These are phyloP conservation scores for Meloidogyne exigua DNA, from an alignment of 1,140 invertebrate genomes.

Conservation along the genomic window DNA sequence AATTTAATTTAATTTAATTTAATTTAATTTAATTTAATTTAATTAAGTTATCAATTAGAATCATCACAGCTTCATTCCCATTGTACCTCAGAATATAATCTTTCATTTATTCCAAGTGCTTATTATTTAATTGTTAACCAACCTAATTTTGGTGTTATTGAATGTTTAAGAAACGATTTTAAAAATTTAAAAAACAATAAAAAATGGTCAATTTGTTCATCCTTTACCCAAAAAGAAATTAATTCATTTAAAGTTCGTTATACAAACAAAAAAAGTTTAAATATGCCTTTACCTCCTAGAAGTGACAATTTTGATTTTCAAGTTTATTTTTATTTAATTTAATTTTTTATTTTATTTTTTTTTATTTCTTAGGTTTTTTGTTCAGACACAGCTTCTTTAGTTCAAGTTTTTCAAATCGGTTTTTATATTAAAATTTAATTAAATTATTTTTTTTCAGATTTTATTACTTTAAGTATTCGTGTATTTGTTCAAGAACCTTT, in stretches of 20 bases:
- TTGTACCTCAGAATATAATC: constrained; percentile 18
- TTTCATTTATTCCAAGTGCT: constrained; percentile 19
- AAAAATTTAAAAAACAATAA: constrained; percentile 24
- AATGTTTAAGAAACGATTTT: constrained; percentile 44
- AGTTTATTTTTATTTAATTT: constrained; percentile 21
- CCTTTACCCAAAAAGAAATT: constrained; percentile 46
- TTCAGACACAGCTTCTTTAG: constrained; percentile 37
- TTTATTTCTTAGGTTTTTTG: constrained; percentile 48
- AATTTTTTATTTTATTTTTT: background rate
- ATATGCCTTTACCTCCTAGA: constrained; percentile 30
- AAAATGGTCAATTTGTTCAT: constrained; percentile 42
- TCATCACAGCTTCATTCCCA: constrained; percentile 50
- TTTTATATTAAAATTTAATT: background rate
- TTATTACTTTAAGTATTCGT: constrained; percentile 59
- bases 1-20: constrained; percentile 33
- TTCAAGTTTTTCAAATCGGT: constrained; percentile 54
- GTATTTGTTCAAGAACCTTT: constrained; percentile 58
- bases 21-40: constrained; percentile 43
- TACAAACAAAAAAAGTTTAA: constrained; percentile 46
- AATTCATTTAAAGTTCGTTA: constrained; percentile 50
- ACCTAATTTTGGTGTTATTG: constrained; percentile 57
- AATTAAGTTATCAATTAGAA: constrained; percentile 39
- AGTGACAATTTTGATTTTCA: constrained; percentile 58
- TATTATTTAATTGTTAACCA: constrained; percentile 54
- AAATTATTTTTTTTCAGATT: constrained; percentile 18